Evolutionary conservation across 2,113 vertebrate genomes (phyloP).

Genomic region (Misgurnus mizolepis): DNA sequence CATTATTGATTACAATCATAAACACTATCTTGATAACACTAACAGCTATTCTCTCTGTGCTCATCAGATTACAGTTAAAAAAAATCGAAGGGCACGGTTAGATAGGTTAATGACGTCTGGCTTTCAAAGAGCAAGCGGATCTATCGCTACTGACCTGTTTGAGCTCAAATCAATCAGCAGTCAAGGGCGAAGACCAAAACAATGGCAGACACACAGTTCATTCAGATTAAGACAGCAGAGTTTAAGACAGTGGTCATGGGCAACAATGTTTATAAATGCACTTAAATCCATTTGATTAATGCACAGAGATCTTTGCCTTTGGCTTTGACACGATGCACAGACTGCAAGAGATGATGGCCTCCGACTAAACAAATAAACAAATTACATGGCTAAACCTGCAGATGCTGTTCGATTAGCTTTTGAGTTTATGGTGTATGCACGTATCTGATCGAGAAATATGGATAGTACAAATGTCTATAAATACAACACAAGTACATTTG

Average conservation of each 20-base stretch:
- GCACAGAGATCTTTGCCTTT: slow-evolving; percentile 72
- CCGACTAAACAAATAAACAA: slow-evolving; percentile 47
- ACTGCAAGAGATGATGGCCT: slow-evolving; percentile 48
- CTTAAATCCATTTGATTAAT: slow-evolving; percentile 76
- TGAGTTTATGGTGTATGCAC: background rate
- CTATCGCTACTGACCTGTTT: slow-evolving; percentile 63
- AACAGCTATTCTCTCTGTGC: slow-evolving; percentile 67
- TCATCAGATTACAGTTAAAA: slow-evolving; percentile 66
- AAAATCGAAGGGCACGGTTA: slow-evolving; percentile 47
- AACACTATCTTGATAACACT: slow-evolving; percentile 56
- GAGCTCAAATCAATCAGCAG: slow-evolving; percentile 77
- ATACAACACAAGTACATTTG: too few relatives aligned
- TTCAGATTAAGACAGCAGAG: slow-evolving; percentile 48
- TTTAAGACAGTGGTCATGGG: slow-evolving; percentile 3
- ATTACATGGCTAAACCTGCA: slow-evolving; percentile 22
- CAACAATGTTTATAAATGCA: slow-evolving; percentile 71
- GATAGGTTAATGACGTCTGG: slow-evolving; percentile 63
- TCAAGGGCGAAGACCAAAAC: slow-evolving; percentile 57
- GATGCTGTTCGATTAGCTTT: slow-evolving; percentile 34
- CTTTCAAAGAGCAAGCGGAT: slow-evolving; percentile 70
- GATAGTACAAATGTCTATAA: too few relatives aligned
- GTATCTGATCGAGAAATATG: background rate
- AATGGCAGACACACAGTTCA: slow-evolving; percentile 53
- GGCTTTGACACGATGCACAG: slow-evolving; percentile 67
- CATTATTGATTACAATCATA: background rate